Base-by-base conservation (phyloP, 2,888 invertebrate species). In the Temnothorax unifasciatus region DNA sequence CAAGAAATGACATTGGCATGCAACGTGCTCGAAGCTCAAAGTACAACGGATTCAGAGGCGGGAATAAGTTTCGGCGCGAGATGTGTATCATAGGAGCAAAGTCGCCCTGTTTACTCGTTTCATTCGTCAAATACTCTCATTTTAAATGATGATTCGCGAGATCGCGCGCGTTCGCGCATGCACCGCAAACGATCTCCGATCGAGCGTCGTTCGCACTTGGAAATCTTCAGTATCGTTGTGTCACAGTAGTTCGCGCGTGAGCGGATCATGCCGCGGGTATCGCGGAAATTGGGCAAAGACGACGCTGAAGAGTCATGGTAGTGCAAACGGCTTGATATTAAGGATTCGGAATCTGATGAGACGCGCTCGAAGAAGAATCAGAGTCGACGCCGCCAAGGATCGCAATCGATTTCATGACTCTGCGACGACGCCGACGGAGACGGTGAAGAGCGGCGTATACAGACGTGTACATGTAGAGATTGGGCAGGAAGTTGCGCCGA, bases 1-100 rank as follows among this genome's bases (percentile, higher is more conserved):
- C 71, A 86, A 61, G 77, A 85, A 89, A 87, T 91, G 90, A 85
- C 91, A 87, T 87, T 88, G 91, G 89, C 82, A 18, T 47, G 88
- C 88, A 86, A 47, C 90, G 83, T 84, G 85, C 86, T 90, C 89
- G 90, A 92, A 91, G 90, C 91, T 92, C 92, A 92, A 92, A 91
- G 89, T 84, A 76, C 87, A 87, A 91, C 13, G n/a, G 34, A 71
- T 59, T 79, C 44, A 41, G 44, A 54, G 52, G 34, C 69, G 54
- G 34, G 34, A 68, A 47, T 21, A 47, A 47, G 41, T 79, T 69
- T 79, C 44, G 57, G 41, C 68, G 71, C 34, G 44, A 47, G 25
- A 68, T 21, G 54, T 64, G 34, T 66, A 57, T 52, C 13, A 41
- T 38, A 54, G 18, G 25, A 29, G 38, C 41, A 25, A 75, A 57